These are phyloP conservation scores for Drosophila putrida DNA, from an alignment of 2,888 invertebrate genomes.

Conservation along the genomic window DNA sequence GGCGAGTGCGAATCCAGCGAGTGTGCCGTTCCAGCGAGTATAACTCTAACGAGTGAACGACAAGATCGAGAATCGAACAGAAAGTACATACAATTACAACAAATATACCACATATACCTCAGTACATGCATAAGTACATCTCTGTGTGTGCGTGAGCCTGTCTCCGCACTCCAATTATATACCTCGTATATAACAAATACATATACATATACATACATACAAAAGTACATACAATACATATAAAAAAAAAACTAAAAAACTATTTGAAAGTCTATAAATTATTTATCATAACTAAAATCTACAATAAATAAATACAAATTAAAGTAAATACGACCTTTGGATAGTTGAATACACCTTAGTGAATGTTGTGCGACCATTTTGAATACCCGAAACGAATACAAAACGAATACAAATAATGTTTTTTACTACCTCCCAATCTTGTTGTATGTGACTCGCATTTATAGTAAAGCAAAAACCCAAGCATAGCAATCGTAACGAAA, in stretches of 20 bases:
- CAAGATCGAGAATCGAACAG: conserved; percentile 63
- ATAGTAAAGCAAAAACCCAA: conserved; percentile 50
- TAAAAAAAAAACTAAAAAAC: conserved; percentile 11
- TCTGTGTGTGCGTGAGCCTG: conserved; percentile 35
- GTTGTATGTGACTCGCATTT: conserved; percentile 78
- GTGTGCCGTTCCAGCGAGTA: conserved; percentile 4
- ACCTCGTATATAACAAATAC: conserved; percentile 73
- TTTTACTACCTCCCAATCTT: conserved; percentile 77
- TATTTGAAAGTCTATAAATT: conserved; percentile 41
- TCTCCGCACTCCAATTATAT: conserved; percentile 53
- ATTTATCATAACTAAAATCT: conserved; percentile 71
- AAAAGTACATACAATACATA: conserved; percentile 41
- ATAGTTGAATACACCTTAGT: conserved; percentile 76
- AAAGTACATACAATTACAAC: conserved; percentile 79
- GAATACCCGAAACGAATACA: conserved; percentile 38
- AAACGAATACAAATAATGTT: conserved; percentile 50
- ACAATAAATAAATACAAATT: conserved; percentile 39
- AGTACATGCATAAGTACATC: conserved; percentile 79
- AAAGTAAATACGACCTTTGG: conserved; percentile 43
- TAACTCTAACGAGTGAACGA: conserved; percentile 18
- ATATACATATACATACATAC: conserved; percentile 53
- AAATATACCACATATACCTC: conserved; percentile 80
- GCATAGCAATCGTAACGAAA: conserved; percentile 53
- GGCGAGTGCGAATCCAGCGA: conserved; percentile 44
- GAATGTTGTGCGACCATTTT: conserved; percentile 71